Conservation (phyloP, 2,113 vertebrate genomes). For the Stegostoma tigrinum region DNA sequence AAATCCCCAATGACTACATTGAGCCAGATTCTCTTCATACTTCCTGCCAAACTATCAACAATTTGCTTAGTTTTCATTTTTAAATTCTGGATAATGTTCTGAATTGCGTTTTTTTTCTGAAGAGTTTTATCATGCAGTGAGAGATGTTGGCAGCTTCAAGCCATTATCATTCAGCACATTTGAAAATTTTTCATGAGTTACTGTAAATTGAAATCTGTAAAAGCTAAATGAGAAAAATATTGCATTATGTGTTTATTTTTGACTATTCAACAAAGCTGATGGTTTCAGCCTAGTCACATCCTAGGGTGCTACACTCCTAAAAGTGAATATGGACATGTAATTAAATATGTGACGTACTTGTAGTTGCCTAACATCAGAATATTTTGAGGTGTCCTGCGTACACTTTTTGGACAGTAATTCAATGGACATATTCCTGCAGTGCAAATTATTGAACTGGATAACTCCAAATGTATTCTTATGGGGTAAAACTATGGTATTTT, state of each 20-base stretch:
- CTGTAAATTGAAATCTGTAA: background rate
- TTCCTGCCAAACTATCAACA: conserved; percentile 72
- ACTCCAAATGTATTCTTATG: background rate
- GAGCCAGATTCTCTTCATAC: conserved; percentile 71
- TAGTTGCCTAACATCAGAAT: background rate
- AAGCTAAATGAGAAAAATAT: background rate
- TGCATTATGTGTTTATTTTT: background rate
- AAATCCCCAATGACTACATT: conserved; percentile 68
- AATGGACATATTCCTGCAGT: background rate
- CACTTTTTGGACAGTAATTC: background rate
- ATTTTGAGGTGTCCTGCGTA: background rate
- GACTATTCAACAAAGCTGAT: too few relatives aligned
- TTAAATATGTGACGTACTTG: background rate
- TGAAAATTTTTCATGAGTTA: background rate
- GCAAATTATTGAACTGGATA: background rate
- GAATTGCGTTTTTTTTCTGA: conserved; percentile 45
- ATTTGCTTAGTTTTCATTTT: conserved; percentile 52
- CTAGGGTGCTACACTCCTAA: background rate
- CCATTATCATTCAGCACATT: background rate
- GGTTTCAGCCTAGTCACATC: background rate
- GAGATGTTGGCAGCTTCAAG: background rate
- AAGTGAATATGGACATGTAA: background rate
- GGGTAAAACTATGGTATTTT: conserved; percentile 38
- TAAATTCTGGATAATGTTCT: conserved; percentile 59
- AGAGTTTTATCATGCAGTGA: background rate